Evolutionary conservation across 2,113 vertebrate genomes (phyloP).

Genomic region (Marcusenius ussheri): DNA sequence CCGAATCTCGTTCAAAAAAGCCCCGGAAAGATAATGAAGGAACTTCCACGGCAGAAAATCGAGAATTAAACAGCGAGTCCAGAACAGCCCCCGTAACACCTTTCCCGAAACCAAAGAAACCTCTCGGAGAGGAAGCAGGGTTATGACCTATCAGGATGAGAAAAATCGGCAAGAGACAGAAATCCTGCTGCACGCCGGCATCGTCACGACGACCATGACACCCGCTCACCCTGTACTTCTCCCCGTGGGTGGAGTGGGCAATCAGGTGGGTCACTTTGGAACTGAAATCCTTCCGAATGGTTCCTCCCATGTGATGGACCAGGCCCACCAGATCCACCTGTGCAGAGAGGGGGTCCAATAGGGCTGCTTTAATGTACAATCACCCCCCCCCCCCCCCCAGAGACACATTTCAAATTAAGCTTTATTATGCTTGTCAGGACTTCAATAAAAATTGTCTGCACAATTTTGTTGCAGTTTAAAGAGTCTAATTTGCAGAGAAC

Average conservation of each 20-base stretch:
- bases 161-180: not conserved
- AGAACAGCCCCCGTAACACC: not conserved
- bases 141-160: not conserved
- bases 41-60: not conserved
- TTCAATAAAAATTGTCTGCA: not conserved
- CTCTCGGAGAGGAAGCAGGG: not conserved
- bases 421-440: not conserved
- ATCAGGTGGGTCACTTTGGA: conserved; percentile 94
- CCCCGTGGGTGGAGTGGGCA: conserved; percentile 87
- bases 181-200: not conserved
- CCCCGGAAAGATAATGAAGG: not conserved
- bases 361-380: not conserved
- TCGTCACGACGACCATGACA: no score
- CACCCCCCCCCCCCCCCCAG: no score
- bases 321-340: conserved; percentile 87
- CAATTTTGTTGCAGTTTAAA: not conserved
- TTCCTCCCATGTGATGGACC: conserved; percentile 96
- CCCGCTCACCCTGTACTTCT: conserved; percentile 88
- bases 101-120: not conserved
- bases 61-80: not conserved
- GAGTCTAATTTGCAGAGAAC: not conserved
- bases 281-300: conserved; percentile 87
- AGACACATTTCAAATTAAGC: not conserved
- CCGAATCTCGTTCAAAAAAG: not conserved
- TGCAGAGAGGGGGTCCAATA: not conserved